Conservation (phyloP, 2,797 vertebrate genomes). For the Crotalus adamanteus region DNA sequence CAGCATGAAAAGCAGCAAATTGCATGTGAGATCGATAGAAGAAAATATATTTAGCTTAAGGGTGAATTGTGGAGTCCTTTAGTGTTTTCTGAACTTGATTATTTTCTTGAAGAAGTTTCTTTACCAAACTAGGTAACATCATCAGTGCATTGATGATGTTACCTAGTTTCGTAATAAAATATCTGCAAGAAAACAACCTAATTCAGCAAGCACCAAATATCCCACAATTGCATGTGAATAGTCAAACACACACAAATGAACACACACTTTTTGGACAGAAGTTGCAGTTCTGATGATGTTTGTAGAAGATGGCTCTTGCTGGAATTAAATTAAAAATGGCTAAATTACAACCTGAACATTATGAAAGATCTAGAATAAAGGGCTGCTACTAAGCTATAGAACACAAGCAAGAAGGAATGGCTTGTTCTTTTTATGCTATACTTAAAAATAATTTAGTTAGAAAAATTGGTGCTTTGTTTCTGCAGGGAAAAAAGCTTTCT, state of each 20-base stretch:
- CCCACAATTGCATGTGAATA: neutral
- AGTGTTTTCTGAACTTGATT: neutral
- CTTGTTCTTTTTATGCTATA: conserved; percentile 28
- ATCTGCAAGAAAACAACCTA: neutral
- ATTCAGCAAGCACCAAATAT: neutral
- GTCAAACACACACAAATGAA: neutral
- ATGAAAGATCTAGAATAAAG: conserved; percentile 26
- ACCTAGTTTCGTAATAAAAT: neutral
- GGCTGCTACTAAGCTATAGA: conserved; percentile 15
- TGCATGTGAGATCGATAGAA: neutral
- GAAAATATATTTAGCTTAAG: neutral
- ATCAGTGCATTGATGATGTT: neutral
- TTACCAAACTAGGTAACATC: neutral
- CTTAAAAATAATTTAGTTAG: conserved; percentile 50
- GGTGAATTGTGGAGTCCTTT: neutral
- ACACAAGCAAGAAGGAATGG: conserved; percentile 4
- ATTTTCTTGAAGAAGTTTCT: neutral
- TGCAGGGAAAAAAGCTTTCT: conserved; percentile 18
- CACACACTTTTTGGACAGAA: conserved; percentile 13
- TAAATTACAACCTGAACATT: conserved; percentile 41
- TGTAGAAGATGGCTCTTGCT: conserved; percentile 34
- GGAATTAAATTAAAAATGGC: conserved; percentile 34
- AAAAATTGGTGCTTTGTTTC: conserved; percentile 18
- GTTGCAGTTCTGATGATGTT: conserved; percentile 38
- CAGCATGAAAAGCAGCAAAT: neutral